phyloP scores from a whole-genome alignment of 2,113 vertebrate genomes.

The Polyodon spathula region DNA sequence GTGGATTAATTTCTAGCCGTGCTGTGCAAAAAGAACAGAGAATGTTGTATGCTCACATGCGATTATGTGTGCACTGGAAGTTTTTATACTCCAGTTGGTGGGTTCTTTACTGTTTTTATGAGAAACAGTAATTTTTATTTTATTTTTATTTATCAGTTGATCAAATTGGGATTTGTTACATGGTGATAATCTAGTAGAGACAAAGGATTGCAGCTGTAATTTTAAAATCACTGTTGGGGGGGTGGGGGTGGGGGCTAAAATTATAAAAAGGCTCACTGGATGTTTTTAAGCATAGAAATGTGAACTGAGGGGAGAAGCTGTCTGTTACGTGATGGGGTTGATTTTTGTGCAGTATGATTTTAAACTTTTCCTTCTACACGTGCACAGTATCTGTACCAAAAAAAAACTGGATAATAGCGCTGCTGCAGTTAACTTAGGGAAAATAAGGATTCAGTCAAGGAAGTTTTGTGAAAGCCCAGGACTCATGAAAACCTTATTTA shows the following conservation, averaged over 20 bases:
- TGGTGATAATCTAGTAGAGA: too few relatives aligned
- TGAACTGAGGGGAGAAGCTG: background rate
- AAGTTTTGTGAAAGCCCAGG: too few relatives aligned
- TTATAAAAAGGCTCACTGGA: background rate
- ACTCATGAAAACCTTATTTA: too few relatives aligned
- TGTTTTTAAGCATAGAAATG: conserved; percentile 3
- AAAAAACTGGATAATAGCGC: conserved; percentile 66
- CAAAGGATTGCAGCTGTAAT: background rate
- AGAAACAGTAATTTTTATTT: background rate
- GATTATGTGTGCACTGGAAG: background rate
- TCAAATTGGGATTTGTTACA: too few relatives aligned
- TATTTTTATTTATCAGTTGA: too few relatives aligned
- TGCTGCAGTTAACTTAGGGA: conserved; percentile 67
- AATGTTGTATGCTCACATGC: background rate
- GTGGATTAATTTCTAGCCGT: background rate
- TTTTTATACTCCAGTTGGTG: background rate
- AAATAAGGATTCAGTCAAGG: conserved; percentile 44
- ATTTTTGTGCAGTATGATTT: conserved; percentile 26
- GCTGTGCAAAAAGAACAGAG: background rate
- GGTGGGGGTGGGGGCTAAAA: background rate
- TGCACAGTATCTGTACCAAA: conserved; percentile 76
- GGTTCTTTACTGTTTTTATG: background rate
- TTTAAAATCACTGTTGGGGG: background rate
- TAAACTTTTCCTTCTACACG: conserved; percentile 56
- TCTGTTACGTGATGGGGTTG: background rate